Percentiles rank a stretch among this genome's conserved stretches.
These are phyloP conservation scores for Colostygia pectinataria DNA, from an alignment of 2,888 invertebrate genomes.

Conservation along the genomic window DNA sequence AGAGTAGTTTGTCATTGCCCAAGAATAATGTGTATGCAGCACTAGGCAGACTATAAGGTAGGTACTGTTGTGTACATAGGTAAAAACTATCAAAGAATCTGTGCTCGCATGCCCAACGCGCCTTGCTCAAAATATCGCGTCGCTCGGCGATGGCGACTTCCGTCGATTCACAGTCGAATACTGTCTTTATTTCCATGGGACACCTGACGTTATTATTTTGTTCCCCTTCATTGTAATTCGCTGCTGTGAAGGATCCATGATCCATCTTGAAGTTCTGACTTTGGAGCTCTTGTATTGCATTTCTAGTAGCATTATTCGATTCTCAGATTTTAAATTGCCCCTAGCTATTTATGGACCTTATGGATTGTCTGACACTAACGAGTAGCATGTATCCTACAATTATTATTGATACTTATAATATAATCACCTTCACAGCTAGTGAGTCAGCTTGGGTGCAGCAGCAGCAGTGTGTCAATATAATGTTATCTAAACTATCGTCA, in stretches of 20 bases:
- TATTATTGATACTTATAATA: too few species aligned
- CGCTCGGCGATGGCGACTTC: constrained; percentile 72
- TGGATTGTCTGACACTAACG: too few species aligned
- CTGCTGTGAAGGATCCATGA: too few species aligned
- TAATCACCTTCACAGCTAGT: neutral
- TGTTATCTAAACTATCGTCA: neutral
- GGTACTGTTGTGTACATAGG: constrained; percentile 2
- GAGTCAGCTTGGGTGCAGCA: constrained; percentile 13
- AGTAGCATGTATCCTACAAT: too few species aligned
- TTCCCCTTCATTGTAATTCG: too few species aligned
- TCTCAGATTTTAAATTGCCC: too few species aligned
- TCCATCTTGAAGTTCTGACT: too few species aligned
- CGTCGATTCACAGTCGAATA: constrained; percentile 64
- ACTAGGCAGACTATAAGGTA: neutral
- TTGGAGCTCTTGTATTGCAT: too few species aligned
- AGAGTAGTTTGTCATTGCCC: constrained; percentile 35
- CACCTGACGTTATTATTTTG: constrained; percentile 33
- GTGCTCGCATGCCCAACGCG: constrained; percentile 57
- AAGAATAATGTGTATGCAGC: constrained; percentile 22
- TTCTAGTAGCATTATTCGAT: too few species aligned
- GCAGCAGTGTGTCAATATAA: neutral
- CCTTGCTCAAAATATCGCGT: constrained; percentile 75
- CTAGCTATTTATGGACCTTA: too few species aligned
- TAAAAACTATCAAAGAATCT: neutral
- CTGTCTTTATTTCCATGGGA: constrained; percentile 42